Base-by-base conservation (phyloP, 1,140 invertebrate genomes). In the Philotrypesis tridentata region DNA sequence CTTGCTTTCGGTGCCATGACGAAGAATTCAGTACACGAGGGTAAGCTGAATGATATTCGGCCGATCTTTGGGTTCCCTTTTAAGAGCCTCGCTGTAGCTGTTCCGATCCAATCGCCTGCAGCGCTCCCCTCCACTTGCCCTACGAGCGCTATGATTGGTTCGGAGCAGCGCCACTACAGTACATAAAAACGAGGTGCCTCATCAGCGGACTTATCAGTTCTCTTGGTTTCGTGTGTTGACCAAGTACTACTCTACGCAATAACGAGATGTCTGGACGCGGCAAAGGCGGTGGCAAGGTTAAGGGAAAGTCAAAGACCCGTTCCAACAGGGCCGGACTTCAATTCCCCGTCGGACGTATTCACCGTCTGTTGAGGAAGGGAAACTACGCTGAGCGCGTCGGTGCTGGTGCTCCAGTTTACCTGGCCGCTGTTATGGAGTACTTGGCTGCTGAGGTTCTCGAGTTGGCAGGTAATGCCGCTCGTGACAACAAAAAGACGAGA, bases 391-490 rank as follows among this genome's bases (percentile, higher is more conserved):
- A 96, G 87, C 92, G 95, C 31, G 93, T 96, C 43, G 95, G 95
- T 80, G 93, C 93, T 84, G 95, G 94, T 37, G 95, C 95, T 23
- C 93, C 95, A 2, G 95, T 96, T 0, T 96, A 96, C 85, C 85
- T 96, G 70, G 94, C 95, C 23, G 95, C 95, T 1, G 92, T 93
- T 4, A 91, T 94, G 91, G 93, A 94, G 85, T 94, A 94, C 80
- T 86, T 94, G 43, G 89, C 94, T 83, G 96, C 96, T 90, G 95
- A 96, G 92, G 94, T 96, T 25, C 89, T 96, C 77, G 95, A 96
- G 86, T 93, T 96, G 89, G 95, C 96, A 37, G 95, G 96, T 4
- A 96, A 97, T 86, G 96, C 96, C 23, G 96, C 96, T 0, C 88
- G 91, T 29, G 93, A 95, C 48, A 94, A 94, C 83, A 94, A 94